A percentile compares a stretch with the other conserved stretches of the same genome.
phyloP scores from a whole-genome alignment of 2,888 invertebrate species.

The Pachydiplax longipennis region DNA sequence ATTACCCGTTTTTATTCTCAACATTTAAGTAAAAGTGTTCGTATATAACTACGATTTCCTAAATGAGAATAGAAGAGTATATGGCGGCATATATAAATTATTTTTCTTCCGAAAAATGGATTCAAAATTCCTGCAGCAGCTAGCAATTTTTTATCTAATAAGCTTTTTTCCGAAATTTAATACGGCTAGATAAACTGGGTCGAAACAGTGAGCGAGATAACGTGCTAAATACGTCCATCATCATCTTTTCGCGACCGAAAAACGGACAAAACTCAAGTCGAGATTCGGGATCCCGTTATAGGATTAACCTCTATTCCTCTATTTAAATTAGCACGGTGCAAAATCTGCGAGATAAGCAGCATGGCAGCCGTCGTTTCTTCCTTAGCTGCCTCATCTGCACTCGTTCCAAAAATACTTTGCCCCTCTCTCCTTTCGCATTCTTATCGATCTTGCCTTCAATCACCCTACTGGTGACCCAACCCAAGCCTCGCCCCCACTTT shows the following conservation, averaged over 20 bases:
- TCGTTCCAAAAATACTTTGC: not conserved
- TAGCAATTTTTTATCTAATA: too few species aligned
- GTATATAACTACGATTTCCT: too few species aligned
- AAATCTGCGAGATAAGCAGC: not conserved
- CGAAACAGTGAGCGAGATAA: too few species aligned
- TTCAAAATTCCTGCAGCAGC: too few species aligned
- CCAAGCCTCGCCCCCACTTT: not conserved
- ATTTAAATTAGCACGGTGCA: not conserved
- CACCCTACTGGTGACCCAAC: slow-evolving; percentile 9
- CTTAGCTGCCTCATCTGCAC: not conserved
- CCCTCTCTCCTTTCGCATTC: not conserved
- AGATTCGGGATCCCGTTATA: not conserved
- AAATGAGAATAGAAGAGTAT: too few species aligned
- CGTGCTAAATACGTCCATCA: too few species aligned
- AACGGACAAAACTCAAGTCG: not conserved
- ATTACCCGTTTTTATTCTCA: too few species aligned
- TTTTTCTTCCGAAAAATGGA: too few species aligned
- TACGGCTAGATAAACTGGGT: too few species aligned
- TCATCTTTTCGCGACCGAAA: not conserved
- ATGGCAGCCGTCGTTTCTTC: not conserved
- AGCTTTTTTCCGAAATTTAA: too few species aligned
- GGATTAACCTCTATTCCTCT: not conserved
- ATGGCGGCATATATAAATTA: too few species aligned
- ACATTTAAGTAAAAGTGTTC: too few species aligned
- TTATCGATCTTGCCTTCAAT: slow-evolving; percentile 25